These are phyloP conservation scores for Lemur catta DNA, from an alignment of 2,797 vertebrate genomes.

Conservation along the genomic window DNA sequence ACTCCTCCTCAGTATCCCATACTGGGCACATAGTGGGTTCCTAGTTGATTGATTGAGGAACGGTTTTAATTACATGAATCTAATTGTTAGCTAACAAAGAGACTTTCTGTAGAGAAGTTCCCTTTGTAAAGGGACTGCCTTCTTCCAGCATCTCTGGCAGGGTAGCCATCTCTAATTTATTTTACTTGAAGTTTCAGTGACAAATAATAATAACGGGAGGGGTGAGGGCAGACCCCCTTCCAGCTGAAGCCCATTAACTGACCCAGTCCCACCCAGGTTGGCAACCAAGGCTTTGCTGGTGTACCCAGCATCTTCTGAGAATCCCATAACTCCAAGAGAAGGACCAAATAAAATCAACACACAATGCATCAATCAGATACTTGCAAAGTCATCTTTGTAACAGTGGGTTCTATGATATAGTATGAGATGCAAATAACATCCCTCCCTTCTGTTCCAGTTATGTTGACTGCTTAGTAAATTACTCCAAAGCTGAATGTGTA, in stretches of 20 bases:
- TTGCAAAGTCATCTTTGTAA: neutral
- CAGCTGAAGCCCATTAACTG: neutral
- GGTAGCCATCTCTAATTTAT: neutral
- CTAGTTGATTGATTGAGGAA: neutral
- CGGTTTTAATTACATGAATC: neutral
- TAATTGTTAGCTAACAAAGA: neutral
- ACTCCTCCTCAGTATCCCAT: neutral
- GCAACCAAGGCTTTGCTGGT: neutral
- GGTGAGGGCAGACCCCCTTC: neutral
- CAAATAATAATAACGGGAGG: neutral
- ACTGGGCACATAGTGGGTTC: neutral
- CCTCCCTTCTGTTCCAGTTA: neutral
- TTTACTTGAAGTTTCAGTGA: neutral
- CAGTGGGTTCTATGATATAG: neutral
- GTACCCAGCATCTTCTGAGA: neutral
- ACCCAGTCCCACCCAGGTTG: neutral
- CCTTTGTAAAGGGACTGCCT: neutral
- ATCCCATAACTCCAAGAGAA: neutral
- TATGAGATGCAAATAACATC: neutral
- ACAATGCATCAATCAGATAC: neutral
- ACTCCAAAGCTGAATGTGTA: neutral
- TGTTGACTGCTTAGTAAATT: neutral
- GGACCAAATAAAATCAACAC: neutral
- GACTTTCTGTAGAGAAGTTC: neutral
- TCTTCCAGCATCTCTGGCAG: neutral